Percentiles rank a stretch among this genome's conserved stretches.
Evolutionary conservation across 1,140 invertebrate genomes (phyloP).

Genomic region (Calliphora vicina): DNA sequence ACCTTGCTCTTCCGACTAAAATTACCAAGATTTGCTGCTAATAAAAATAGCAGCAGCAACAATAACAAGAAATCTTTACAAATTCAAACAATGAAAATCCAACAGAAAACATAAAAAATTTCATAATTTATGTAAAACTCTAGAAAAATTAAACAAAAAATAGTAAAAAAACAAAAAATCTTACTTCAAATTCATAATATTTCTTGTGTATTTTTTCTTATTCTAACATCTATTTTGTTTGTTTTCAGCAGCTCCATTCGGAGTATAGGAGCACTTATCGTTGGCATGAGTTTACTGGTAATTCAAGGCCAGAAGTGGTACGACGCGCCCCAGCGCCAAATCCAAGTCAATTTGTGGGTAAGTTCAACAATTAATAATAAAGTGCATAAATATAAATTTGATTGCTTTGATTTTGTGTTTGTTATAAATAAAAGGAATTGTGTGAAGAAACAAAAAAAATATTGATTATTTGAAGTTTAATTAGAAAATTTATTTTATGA

Average conservation of each 20-base stretch:
- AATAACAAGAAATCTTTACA: neutral
- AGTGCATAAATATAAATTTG: neutral
- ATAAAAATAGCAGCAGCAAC: neutral
- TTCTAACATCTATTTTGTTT: neutral
- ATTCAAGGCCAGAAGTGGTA: conserved; percentile 71
- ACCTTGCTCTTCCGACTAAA: neutral
- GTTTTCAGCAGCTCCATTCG: conserved; percentile 80
- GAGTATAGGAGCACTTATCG: conserved; percentile 91
- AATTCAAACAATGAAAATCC: neutral
- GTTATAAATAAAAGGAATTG: neutral
- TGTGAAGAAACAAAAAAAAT: no score
- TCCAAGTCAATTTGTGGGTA: conserved; percentile 66
- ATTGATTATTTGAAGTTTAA: no score
- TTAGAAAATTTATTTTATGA: no score
- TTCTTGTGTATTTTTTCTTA: neutral
- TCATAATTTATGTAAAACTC: neutral
- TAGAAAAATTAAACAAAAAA: neutral
- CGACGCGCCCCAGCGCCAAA: conserved; percentile 68
- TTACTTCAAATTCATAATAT: neutral
- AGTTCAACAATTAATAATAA: conserved; percentile 41
- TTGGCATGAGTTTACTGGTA: conserved; percentile 88
- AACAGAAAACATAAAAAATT: neutral
- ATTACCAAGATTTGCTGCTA: neutral
- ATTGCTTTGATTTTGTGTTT: neutral
- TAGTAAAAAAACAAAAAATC: neutral